These are phyloP conservation scores for Porites divaricata DNA, from an alignment of 92 coral and sea anemone genomes.

Conservation along the genomic window DNA sequence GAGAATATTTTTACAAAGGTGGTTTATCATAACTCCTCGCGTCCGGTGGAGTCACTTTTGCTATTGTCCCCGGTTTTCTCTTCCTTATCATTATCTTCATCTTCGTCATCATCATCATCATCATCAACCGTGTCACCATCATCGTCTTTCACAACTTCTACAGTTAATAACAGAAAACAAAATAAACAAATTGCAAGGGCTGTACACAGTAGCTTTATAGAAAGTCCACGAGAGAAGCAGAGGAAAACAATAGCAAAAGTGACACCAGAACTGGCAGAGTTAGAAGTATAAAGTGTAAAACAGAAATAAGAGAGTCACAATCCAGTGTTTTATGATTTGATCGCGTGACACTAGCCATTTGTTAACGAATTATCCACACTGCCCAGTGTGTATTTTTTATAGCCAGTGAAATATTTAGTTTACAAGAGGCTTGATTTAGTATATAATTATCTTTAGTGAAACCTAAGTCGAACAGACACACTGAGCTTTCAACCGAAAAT, in stretches of 20 bases:
- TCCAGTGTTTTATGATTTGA: not conserved
- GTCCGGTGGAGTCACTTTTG: slow-evolving; percentile 49
- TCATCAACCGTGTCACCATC: slow-evolving; percentile 30
- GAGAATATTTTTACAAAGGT: slow-evolving; percentile 22
- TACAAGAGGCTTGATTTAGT: too few species aligned
- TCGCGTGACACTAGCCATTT: slow-evolving; percentile 5
- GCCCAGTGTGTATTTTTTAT: too few species aligned
- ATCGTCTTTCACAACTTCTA: slow-evolving; percentile 55
- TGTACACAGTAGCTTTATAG: not conserved
- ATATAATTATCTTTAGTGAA: too few species aligned
- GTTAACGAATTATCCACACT: too few species aligned
- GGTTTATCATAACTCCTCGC: slow-evolving; percentile 36
- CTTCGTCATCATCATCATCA: slow-evolving; percentile 60
- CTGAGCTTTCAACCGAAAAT: too few species aligned
- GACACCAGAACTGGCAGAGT: slow-evolving; percentile 19
- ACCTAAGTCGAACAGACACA: too few species aligned
- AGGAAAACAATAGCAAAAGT: slow-evolving; percentile 34
- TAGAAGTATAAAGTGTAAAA: not conserved
- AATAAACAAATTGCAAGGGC: slow-evolving; percentile 1
- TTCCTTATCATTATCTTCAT: slow-evolving; percentile 54
- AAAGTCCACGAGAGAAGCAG: not conserved
- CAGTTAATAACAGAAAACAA: slow-evolving; percentile 24
- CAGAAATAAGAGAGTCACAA: not conserved
- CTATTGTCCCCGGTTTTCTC: slow-evolving; percentile 48
- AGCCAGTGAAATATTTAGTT: too few species aligned